Percentiles rank a stretch among this genome's conserved stretches.
These are phyloP conservation scores for Sander vitreus DNA, from an alignment of 2,113 vertebrate species.

Conservation along the genomic window DNA sequence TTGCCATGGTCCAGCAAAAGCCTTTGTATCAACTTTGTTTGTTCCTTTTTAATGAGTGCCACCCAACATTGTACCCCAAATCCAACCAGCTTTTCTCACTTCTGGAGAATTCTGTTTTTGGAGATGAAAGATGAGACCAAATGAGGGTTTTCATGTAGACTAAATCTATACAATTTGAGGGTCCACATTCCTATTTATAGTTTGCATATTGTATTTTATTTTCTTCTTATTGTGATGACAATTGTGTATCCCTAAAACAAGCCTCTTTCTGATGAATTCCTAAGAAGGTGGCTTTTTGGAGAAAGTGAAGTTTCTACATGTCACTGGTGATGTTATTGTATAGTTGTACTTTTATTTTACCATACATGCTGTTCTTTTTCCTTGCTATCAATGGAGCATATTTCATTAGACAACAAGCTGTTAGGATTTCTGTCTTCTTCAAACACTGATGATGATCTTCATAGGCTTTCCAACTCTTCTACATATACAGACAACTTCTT, in stretches of 20 bases:
- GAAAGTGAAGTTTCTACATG: slow-evolving; percentile 77
- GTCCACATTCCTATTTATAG: slow-evolving; percentile 56
- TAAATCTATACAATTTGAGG: slow-evolving; percentile 26
- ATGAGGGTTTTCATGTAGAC: slow-evolving; percentile 22
- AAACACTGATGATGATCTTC: slow-evolving; percentile 81
- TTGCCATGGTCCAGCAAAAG: slow-evolving; percentile 53
- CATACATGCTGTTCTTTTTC: slow-evolving; percentile 57
- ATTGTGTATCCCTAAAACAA: slow-evolving; percentile 65
- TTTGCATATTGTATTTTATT: slow-evolving; percentile 35
- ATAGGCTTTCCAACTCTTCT: slow-evolving; percentile 88
- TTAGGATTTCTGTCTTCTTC: slow-evolving; percentile 89
- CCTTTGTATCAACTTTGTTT: slow-evolving; percentile 29
- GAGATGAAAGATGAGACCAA: slow-evolving; percentile 23
- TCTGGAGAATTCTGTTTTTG: slow-evolving; percentile 15
- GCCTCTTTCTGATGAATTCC: slow-evolving; percentile 26
- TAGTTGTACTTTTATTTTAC: slow-evolving; percentile 77
- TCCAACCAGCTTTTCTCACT: slow-evolving; percentile 29
- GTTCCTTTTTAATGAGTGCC: slow-evolving; percentile 40
- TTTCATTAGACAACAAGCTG: slow-evolving; percentile 88
- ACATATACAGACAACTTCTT: slow-evolving; percentile 90
- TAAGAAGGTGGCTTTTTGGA: slow-evolving; percentile 60
- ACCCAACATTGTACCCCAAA: slow-evolving; percentile 21
- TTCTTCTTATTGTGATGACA: slow-evolving; percentile 74
- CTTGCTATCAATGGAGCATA: slow-evolving; percentile 76
- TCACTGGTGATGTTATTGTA: slow-evolving; percentile 75